Base-by-base conservation (phyloP, 2,888 invertebrate genomes). In the Eutolmus rufibarbis region DNA sequence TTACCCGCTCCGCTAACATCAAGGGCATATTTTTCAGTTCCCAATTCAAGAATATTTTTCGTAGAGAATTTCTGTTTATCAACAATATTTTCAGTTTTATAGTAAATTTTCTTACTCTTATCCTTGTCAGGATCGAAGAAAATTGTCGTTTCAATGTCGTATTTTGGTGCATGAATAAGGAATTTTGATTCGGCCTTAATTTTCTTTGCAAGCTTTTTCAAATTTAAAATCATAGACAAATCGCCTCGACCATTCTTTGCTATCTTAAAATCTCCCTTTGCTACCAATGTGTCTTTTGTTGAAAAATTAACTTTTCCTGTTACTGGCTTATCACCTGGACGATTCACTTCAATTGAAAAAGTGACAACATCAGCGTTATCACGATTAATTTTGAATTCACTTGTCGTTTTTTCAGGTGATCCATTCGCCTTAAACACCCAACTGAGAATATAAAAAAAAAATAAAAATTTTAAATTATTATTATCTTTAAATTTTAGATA, bases 81-180 rank as follows among this genome's bases (percentile, higher is more conserved):
- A 0, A 94, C 89, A 88, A 94, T 94, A 86, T 94, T 95, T 89
- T 94, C 94, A 0, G 96, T 96, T 46, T 94, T 94, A 57, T 96
- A 90, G 87, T 94, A 94, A 4, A 97, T 89, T 89, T 95, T 95
- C 90, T 96, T 95, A 74, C 93, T 94, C 74, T 95, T 95, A 90
- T 96, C 95, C 90, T 95, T 95, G 82, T 95, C 95, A 88, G 94
- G 95, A 91, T 96, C 95, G 43, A 96, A 94, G 89, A 93, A 94
- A 4, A 97, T 85, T 77, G 95, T 95, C 0, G 95, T 90, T 78
- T 95, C 94, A 0, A 95, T 93, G 88, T 94, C 94, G 91, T 94
- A 95, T 1, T 94, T 94, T 0, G 95, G 94, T 0, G 94, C 94
- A 84, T 94, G 94, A 0, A 95, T 91, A 0, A 94, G 92, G 90